Evolutionary conservation across 2,113 vertebrate genomes (phyloP), one percentile per base, ranked within the genome.

Genomic region (Grallaria varia): DNA sequence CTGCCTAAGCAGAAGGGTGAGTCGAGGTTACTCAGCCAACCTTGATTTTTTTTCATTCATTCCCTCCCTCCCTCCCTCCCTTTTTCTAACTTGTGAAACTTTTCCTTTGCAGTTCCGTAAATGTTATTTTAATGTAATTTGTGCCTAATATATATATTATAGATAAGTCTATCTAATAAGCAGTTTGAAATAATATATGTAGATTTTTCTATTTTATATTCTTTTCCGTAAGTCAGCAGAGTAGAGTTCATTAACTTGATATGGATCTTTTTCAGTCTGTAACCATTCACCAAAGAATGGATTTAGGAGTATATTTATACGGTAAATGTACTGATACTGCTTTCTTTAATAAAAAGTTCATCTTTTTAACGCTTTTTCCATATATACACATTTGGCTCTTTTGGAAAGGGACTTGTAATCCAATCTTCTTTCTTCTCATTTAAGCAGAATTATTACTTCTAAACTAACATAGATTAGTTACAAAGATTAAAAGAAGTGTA

Each of bases 181-280:
- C 64, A 78, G 68, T 72, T 93, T 63, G 64, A 90, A 96, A 88
- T 96, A 96, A 94, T 97, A 86, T 95, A 94, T 95, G 84, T 91
- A 97, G 85, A 95, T 94, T 93, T 56, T 95, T 95, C 66, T 95
- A 95, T 93, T 97, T 96, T 94, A 92, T 55, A 95, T 83, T 95
- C 95, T 96, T 96, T 86, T 95, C 89, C 91, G 79, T 81, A 89
- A 77, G 69, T 97, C 95, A 95, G 96, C 87, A 95, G 77, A 96
- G 78, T 58, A 63, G 93, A 97, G 92, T 96, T 97, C 96, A 98
- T 98, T 97, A 97, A 97, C 72, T 95, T 94, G 96, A 97, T 97
- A 97, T 30, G 94, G 67, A 97, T 97, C 93, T 95, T 86, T 96
- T 91, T 93, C 74, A 78, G 91, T 78, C 87, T 95, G 90, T 96